Conservation (phyloP, 1,140 invertebrate species). For the Myzus persicae region DNA sequence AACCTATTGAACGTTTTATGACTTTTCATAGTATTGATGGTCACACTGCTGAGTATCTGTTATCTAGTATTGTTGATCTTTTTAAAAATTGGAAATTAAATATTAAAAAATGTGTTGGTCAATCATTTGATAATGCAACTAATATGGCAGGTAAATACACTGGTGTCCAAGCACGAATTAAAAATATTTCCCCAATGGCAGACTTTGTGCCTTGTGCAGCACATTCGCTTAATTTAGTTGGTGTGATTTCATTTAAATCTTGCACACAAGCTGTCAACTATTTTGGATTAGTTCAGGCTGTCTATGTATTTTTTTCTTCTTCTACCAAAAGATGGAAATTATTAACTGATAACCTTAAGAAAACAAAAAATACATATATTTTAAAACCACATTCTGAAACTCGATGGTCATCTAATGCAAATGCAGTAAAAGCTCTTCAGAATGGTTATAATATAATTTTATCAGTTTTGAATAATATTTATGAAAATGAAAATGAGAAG, state of each 20-base stretch:
- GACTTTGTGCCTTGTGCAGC: too few relatives aligned
- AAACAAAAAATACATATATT: background rate
- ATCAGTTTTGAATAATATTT: conserved; percentile 9
- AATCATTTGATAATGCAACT: too few relatives aligned
- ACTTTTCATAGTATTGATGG: too few relatives aligned
- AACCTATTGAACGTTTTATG: too few relatives aligned
- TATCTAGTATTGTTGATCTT: too few relatives aligned
- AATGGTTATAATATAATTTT: conserved; percentile 16
- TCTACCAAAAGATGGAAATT: background rate
- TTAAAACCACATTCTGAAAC: background rate
- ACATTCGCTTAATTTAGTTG: background rate
- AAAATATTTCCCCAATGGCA: too few relatives aligned
- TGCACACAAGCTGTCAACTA: background rate
- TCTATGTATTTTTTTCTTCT: conserved; percentile 1
- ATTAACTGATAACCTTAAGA: background rate
- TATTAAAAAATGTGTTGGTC: too few relatives aligned
- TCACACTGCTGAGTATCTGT: too few relatives aligned
- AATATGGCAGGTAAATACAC: too few relatives aligned
- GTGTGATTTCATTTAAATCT: background rate
- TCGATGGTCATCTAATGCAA: background rate
- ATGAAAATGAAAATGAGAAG: background rate
- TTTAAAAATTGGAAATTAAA: too few relatives aligned
- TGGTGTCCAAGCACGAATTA: too few relatives aligned
- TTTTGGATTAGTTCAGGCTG: conserved; percentile 1
- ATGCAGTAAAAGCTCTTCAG: background rate